phyloP scores from a whole-genome alignment of 2,888 invertebrate genomes.

The Folsomia manolachei region DNA sequence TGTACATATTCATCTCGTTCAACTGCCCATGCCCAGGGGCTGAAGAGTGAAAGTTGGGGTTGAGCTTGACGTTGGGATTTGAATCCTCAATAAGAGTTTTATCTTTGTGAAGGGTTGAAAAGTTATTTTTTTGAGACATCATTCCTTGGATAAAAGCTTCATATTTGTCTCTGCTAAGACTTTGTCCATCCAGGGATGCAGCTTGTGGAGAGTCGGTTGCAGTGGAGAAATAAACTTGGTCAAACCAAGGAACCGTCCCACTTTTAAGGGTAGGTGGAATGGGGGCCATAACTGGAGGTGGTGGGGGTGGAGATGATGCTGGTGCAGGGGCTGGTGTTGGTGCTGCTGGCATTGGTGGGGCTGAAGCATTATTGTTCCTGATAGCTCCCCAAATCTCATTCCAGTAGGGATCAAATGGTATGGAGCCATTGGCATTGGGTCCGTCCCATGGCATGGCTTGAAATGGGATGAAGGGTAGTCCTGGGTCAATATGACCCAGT shows the following conservation, averaged over 20 bases:
- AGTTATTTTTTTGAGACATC: not conserved
- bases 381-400: constrained; percentile 4
- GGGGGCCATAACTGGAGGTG: not conserved
- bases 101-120: constrained; percentile 1
- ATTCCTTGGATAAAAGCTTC: not conserved
- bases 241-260: not conserved
- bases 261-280: not conserved
- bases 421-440: not conserved
- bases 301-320: not conserved
- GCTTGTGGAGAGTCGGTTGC: not conserved
- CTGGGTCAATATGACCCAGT: too few relatives aligned
- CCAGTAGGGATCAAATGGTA: constrained; percentile 13
- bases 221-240: not conserved
- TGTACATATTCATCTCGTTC: not conserved
- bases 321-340: constrained; percentile 13
- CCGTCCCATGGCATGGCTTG: not conserved
- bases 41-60: not conserved
- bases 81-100: not conserved
- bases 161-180: not conserved
- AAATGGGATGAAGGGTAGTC: constrained; percentile 9
- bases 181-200: not conserved
- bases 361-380: not conserved
- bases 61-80: constrained; percentile 2
- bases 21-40: not conserved
- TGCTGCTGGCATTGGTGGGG: constrained; percentile 4